These are phyloP conservation scores for Pachydiplax longipennis DNA, from an alignment of 2,888 invertebrate species.

Conservation along the genomic window DNA sequence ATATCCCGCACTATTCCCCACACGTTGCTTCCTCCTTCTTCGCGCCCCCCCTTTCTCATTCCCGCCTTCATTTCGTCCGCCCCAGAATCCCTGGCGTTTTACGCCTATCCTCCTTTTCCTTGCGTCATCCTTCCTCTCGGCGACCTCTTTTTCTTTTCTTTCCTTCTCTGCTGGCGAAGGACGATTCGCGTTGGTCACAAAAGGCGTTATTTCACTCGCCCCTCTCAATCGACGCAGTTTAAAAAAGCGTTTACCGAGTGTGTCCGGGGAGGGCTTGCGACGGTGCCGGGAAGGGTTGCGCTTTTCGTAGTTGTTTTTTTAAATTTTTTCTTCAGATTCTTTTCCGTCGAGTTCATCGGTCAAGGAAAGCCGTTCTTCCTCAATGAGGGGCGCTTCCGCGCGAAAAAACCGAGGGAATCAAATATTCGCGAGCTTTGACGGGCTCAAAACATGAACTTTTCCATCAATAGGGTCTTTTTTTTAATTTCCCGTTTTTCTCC, in stretches of 20 bases:
- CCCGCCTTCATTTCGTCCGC: neutral
- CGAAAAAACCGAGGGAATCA: neutral
- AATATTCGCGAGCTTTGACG: neutral
- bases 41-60: neutral
- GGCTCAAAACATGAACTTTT: neutral
- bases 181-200: neutral
- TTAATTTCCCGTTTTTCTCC: no score
- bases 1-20: neutral
- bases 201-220: neutral
- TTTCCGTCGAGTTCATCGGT: no score
- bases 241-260: slow-evolving; percentile 5
- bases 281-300: no score
- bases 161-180: neutral
- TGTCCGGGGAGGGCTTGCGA: neutral
- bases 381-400: neutral
- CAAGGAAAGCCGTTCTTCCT: neutral
- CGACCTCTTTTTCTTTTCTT: neutral
- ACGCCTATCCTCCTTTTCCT: neutral
- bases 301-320: no score
- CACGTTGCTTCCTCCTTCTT: neutral
- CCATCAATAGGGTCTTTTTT: no score
- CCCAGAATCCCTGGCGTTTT: neutral
- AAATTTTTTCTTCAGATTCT: no score
- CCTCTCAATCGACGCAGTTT: neutral
- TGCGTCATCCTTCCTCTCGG: neutral